A percentile compares a stretch with the other conserved stretches of the same genome.
These are phyloP conservation scores for Rosalia funebris DNA, from an alignment of 2,888 invertebrate genomes.

Conservation along the genomic window DNA sequence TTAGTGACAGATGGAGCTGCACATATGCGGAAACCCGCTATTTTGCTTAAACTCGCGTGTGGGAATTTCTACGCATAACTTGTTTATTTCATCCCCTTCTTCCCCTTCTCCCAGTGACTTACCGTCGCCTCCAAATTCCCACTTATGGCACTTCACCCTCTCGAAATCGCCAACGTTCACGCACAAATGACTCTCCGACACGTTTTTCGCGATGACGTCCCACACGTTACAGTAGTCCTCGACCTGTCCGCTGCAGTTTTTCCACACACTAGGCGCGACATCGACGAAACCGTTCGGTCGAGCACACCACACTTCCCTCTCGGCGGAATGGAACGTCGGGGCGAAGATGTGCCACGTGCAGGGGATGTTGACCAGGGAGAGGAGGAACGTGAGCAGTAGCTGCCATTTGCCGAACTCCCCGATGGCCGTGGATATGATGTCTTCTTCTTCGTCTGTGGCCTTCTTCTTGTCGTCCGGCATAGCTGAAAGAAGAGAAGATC, in stretches of 20 bases:
- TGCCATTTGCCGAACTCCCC: slow-evolving; percentile 84
- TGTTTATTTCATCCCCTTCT: too few species aligned
- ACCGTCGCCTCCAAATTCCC: slow-evolving; percentile 62
- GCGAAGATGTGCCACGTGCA: slow-evolving; percentile 85
- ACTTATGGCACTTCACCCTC: slow-evolving; percentile 52
- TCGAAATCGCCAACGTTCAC: slow-evolving; percentile 37
- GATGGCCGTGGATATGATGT: slow-evolving; percentile 74
- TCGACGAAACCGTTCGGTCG: slow-evolving; percentile 68
- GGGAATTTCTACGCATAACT: too few species aligned
- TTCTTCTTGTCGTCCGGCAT: slow-evolving; percentile 50
- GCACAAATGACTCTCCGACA: slow-evolving; percentile 53
- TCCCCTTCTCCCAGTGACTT: too few species aligned
- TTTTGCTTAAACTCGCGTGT: too few species aligned
- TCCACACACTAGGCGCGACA: slow-evolving; percentile 70
- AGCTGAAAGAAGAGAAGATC: slow-evolving; percentile 43
- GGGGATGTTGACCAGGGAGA: slow-evolving; percentile 81
- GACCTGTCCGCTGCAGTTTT: slow-evolving; percentile 72
- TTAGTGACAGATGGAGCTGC: too few species aligned
- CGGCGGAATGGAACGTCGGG: slow-evolving; percentile 78
- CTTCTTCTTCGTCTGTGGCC: slow-evolving; percentile 59
- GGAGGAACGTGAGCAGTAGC: slow-evolving; percentile 75
- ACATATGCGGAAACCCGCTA: too few species aligned
- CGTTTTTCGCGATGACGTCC: slow-evolving; percentile 63
- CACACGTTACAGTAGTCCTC: slow-evolving; percentile 69
- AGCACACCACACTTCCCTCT: slow-evolving; percentile 77